phyloP scores from a whole-genome alignment of 2,797 vertebrate species.

The Ammospiza maritima region DNA sequence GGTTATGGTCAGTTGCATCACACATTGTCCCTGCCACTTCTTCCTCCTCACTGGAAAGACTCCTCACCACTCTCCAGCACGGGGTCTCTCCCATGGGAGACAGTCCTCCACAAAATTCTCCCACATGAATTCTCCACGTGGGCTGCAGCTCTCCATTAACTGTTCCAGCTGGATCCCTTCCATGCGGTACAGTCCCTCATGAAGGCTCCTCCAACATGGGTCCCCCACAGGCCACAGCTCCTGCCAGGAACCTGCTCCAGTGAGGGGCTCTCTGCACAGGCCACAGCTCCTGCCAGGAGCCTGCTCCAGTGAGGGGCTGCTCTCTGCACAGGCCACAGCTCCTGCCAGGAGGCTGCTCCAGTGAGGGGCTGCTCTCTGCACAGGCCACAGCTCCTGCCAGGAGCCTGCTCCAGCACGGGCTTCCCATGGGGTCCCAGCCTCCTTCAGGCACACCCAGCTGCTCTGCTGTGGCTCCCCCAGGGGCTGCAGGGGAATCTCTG shows the following conservation, averaged over 20 bases:
- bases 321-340: too few relatives aligned
- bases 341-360: too few relatives aligned
- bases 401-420: too few relatives aligned
- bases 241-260: too few relatives aligned
- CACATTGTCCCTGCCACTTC: fast-evolving
- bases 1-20: neutral
- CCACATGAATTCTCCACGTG: too few relatives aligned
- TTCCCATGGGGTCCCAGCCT: too few relatives aligned
- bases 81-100: neutral
- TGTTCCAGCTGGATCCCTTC: neutral
- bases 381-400: neutral
- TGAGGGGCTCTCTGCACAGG: too few relatives aligned
- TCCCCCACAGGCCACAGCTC: too few relatives aligned
- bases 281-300: neutral
- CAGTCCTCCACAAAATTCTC: neutral
- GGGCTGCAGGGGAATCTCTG: neutral
- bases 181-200: fast-evolving
- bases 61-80: neutral
- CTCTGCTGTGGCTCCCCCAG: fast-evolving
- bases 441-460: neutral
- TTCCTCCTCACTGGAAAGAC: neutral
- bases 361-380: too few relatives aligned
- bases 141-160: neutral
- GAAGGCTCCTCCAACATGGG: neutral
- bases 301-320: too few relatives aligned